Conservation (phyloP, 2,888 invertebrate species). For the Ctena decussata region DNA sequence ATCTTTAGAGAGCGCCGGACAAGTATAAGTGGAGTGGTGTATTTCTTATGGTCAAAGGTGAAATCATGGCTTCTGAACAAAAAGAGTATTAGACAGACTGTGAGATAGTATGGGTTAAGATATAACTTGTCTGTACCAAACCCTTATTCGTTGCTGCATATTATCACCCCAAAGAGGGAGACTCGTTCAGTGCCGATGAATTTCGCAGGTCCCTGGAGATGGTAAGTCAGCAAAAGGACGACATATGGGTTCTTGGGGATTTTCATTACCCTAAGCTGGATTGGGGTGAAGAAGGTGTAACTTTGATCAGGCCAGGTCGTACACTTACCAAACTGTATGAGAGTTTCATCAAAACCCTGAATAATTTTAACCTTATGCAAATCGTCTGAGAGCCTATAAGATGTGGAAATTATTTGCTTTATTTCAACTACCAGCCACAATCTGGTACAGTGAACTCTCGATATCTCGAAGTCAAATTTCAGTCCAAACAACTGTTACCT, state of each 20-base stretch:
- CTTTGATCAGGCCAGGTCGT: constrained; percentile 1
- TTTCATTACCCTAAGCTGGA: constrained; percentile 19
- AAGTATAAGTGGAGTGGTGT: background rate
- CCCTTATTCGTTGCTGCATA: constrained; percentile 3
- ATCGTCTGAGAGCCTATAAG: background rate
- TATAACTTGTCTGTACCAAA: constrained; percentile 14
- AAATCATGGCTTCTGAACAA: background rate
- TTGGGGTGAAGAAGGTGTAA: background rate
- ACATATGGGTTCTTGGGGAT: constrained; percentile 5
- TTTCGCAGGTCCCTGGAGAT: background rate
- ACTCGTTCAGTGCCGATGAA: background rate
- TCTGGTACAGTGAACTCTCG: constrained; percentile 12
- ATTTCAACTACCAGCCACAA: constrained; percentile 11
- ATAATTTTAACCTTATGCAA: background rate
- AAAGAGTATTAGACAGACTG: constrained; percentile 26
- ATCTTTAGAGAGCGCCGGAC: background rate
- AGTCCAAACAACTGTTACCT: too few relatives aligned
- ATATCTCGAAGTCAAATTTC: too few relatives aligned
- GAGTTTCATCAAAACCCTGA: background rate
- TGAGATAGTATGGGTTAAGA: constrained; percentile 29
- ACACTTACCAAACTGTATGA: background rate
- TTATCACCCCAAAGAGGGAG: constrained; percentile 24
- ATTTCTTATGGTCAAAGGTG: background rate
- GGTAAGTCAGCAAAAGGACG: constrained; percentile 9
- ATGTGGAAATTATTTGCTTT: background rate